phyloP scores from a whole-genome alignment of 2,797 vertebrate species.

The Enteromius unitaeniatus region DNA sequence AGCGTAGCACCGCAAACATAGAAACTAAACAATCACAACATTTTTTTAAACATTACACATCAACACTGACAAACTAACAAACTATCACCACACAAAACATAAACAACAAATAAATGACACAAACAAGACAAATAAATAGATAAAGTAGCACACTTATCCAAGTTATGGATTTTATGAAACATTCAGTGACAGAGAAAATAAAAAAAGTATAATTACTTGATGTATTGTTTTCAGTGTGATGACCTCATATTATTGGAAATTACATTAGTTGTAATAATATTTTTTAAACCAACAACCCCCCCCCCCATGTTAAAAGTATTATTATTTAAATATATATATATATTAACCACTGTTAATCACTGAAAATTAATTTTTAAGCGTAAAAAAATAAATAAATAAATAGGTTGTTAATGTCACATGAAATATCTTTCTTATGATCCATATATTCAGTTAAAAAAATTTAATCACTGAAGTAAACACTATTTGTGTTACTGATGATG shows the following conservation, averaged over 20 bases:
- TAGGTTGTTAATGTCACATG: conserved; percentile 12
- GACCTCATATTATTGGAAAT: background rate
- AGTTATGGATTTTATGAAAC: background rate
- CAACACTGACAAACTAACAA: background rate
- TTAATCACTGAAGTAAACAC: background rate
- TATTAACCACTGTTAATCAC: background rate
- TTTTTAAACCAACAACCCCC: background rate
- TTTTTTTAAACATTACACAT: background rate
- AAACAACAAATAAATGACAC: conserved; percentile 25
- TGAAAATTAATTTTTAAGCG: conserved; percentile 14
- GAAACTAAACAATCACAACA: background rate
- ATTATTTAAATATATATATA: background rate
- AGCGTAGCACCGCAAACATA: background rate
- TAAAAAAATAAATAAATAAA: background rate
- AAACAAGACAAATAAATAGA: conserved; percentile 8
- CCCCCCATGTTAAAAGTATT: background rate
- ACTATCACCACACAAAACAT: background rate
- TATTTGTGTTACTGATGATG: conserved; percentile 14
- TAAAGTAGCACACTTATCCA: background rate
- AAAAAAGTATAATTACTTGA: background rate
- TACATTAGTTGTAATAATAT: background rate
- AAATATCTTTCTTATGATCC: background rate
- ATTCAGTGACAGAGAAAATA: background rate
- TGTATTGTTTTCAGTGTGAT: background rate
- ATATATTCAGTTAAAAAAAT: background rate